Percentiles rank a stretch among this genome's conserved stretches.
phyloP scores from a whole-genome alignment of 2,797 vertebrate species.

The Moxostoma hubbsi region DNA sequence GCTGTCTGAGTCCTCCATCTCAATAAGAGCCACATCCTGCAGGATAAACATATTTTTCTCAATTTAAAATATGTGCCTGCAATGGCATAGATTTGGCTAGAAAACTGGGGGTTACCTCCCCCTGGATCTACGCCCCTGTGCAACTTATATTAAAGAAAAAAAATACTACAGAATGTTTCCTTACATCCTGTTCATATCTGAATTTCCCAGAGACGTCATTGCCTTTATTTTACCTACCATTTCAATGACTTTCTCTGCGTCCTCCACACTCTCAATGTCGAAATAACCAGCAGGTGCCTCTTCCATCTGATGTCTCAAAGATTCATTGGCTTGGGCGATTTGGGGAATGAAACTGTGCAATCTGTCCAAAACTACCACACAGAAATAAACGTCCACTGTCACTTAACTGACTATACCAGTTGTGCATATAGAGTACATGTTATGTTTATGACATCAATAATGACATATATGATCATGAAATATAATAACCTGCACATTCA shows the following conservation, averaged over 20 bases:
- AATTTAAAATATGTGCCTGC: background rate
- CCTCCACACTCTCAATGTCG: constrained; percentile 86
- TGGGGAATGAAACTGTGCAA: constrained; percentile 90
- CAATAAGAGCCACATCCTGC: constrained; percentile 89
- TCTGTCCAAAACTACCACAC: constrained; percentile 81
- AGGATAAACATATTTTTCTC: background rate
- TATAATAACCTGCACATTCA: background rate
- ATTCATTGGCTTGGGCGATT: constrained; percentile 90
- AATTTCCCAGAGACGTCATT: too few species aligned
- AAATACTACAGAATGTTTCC: too few species aligned
- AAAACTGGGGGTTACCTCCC: too few species aligned
- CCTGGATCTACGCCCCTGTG: too few species aligned
- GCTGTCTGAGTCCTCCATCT: constrained; percentile 78
- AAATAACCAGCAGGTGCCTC: constrained; percentile 78
- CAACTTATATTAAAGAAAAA: too few species aligned
- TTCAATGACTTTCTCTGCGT: constrained; percentile 83
- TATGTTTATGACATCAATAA: too few species aligned
- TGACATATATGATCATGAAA: background rate
- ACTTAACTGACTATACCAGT: background rate
- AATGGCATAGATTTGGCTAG: too few species aligned
- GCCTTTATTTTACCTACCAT: constrained; percentile 79
- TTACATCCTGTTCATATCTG: too few species aligned
- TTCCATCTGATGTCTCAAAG: constrained; percentile 83
- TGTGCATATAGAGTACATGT: background rate
- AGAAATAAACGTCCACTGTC: background rate